A percentile compares a stretch with the other conserved stretches of the same genome.
phyloP scores from a whole-genome alignment of 2,888 invertebrate genomes.

The Thecocarcelia acutangulata region DNA sequence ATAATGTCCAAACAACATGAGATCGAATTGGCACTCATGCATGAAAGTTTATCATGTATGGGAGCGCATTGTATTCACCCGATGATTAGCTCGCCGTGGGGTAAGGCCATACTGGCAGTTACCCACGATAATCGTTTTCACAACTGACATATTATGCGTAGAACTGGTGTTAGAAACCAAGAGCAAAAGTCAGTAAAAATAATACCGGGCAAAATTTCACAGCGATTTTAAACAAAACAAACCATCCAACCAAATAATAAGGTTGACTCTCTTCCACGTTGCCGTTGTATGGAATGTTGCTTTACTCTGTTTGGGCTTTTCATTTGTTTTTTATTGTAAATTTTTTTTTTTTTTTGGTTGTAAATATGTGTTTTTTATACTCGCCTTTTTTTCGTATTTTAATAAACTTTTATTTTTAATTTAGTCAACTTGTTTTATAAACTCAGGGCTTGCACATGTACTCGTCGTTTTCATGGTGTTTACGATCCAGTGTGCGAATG shows the following conservation, averaged over 20 bases:
- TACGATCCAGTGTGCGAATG: not conserved
- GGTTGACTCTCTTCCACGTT: slow-evolving; percentile 58
- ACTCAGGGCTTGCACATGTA: slow-evolving; percentile 48
- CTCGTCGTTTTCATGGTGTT: not conserved
- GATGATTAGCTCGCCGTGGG: too few species aligned
- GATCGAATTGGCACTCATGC: too few species aligned
- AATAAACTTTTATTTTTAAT: slow-evolving; percentile 79
- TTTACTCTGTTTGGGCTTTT: slow-evolving; percentile 50
- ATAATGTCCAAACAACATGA: too few species aligned
- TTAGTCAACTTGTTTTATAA: slow-evolving; percentile 76
- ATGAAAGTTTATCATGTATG: too few species aligned
- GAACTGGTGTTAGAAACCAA: too few species aligned
- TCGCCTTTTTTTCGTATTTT: slow-evolving; percentile 73
- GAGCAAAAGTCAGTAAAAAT: too few species aligned
- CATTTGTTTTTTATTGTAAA: slow-evolving; percentile 36
- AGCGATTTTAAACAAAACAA: slow-evolving; percentile 33
- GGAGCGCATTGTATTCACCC: too few species aligned
- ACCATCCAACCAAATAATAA: slow-evolving; percentile 53
- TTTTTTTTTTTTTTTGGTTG: slow-evolving; percentile 28
- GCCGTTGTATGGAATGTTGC: slow-evolving; percentile 60
- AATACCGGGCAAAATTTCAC: slow-evolving; percentile 32
- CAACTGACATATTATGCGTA: too few species aligned
- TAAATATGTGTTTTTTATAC: slow-evolving; percentile 38
- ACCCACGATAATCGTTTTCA: too few species aligned
- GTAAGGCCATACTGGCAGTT: too few species aligned